Percentiles rank a stretch among this genome's conserved stretches.
These are phyloP conservation scores for Acanthopleura granulata DNA, from an alignment of 2,888 invertebrate genomes.

Conservation along the genomic window DNA sequence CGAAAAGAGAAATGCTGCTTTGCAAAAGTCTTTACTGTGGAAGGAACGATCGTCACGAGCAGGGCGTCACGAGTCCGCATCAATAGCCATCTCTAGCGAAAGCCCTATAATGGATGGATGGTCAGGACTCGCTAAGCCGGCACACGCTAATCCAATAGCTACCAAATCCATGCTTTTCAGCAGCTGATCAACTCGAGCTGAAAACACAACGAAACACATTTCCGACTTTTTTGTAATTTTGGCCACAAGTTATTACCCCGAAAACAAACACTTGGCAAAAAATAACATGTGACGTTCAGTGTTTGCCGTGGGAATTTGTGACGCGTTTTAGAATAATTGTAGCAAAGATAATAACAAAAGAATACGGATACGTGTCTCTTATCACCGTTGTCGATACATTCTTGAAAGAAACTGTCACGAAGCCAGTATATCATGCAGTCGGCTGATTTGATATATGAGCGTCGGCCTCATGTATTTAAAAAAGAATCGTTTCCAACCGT, in stretches of 20 bases:
- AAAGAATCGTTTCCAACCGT: too few species aligned
- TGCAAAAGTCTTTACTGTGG: background rate
- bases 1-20: conserved; percentile 3
- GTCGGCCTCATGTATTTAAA: too few species aligned
- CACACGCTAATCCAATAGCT: conserved; percentile 18
- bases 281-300: background rate
- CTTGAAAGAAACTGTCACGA: conserved; percentile 2
- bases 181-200: conserved; percentile 7
- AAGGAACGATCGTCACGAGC: background rate
- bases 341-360: background rate
- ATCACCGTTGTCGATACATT: background rate
- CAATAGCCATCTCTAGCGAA: background rate
- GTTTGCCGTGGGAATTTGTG: conserved; percentile 6
- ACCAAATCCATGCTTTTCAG: conserved; percentile 6
- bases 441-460: too few species aligned
- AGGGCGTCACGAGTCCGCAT: background rate
- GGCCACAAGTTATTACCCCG: conserved; percentile 12
- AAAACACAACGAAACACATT: background rate
- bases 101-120: conserved; percentile 9
- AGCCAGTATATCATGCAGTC: too few species aligned
- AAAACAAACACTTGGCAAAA: conserved; percentile 13
- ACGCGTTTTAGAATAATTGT: conserved; percentile 13
- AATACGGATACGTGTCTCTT: background rate
- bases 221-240: conserved; percentile 15
- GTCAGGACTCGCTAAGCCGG: conserved; percentile 13